Conservation (phyloP, 64 coral and sea anemone species). For the Actinia equina region DNA sequence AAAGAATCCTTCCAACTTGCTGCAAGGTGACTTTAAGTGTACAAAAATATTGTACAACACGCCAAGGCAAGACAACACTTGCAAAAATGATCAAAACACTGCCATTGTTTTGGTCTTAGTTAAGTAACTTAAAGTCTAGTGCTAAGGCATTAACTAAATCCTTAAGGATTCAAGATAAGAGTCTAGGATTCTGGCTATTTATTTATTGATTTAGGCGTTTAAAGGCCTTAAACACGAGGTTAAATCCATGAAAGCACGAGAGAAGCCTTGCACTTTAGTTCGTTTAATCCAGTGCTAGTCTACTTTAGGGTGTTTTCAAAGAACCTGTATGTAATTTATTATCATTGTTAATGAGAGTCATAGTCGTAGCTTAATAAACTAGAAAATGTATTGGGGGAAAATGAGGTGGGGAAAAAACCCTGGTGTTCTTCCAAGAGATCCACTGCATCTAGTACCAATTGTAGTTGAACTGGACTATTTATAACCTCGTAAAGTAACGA, state of each 20-base stretch:
- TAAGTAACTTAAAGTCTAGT: constrained; percentile 10
- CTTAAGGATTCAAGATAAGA: constrained; percentile 10
- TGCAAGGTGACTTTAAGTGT: neutral
- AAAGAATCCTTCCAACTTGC: neutral
- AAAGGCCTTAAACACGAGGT: neutral
- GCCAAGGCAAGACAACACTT: neutral
- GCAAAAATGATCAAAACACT: neutral
- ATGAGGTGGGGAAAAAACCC: too few species aligned
- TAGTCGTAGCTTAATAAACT: too few species aligned
- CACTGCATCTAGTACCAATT: too few species aligned
- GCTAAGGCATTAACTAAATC: neutral
- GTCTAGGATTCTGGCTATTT: neutral
- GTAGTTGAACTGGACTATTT: too few species aligned
- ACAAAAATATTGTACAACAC: neutral
- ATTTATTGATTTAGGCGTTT: constrained; percentile 4
- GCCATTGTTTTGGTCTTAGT: neutral
- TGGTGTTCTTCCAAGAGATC: too few species aligned
- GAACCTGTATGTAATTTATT: too few species aligned
- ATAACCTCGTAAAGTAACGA: too few species aligned
- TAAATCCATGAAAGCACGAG: neutral
- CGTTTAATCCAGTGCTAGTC: too few species aligned
- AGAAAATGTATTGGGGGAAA: too few species aligned
- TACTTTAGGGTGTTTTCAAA: too few species aligned
- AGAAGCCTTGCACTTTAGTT: too few species aligned
- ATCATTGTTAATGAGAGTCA: too few species aligned